Percentiles rank a stretch among this genome's conserved stretches.
phyloP scores from a whole-genome alignment of 2,888 invertebrate species.

The Cephus rjabovi region DNA sequence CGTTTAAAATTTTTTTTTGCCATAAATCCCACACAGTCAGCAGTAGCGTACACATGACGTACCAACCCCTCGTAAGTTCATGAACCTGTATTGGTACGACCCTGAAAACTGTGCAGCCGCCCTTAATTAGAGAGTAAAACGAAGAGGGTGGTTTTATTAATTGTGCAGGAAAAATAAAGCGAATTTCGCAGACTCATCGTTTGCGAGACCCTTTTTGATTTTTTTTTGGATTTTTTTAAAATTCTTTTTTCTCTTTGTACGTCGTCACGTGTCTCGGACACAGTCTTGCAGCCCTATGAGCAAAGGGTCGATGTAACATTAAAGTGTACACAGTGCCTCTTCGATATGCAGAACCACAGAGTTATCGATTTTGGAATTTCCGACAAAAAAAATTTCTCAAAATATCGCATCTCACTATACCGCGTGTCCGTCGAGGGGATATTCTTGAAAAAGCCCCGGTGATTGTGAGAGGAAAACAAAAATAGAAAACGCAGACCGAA shows the following conservation, averaged over 20 bases:
- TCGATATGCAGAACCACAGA: neutral
- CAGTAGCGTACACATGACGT: neutral
- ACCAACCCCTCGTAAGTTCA: neutral
- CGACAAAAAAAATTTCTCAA: neutral
- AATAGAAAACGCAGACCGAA: conserved; percentile 21
- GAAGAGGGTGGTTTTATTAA: neutral
- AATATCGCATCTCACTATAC: neutral
- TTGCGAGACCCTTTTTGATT: neutral
- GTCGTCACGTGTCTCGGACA: too few relatives aligned
- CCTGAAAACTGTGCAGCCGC: neutral
- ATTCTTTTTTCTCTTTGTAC: neutral
- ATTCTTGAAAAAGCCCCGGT: neutral
- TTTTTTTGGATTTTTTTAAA: neutral
- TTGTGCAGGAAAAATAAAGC: neutral
- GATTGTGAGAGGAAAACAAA: conserved; percentile 24
- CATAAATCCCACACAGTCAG: neutral
- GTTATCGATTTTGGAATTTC: neutral
- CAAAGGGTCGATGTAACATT: too few relatives aligned
- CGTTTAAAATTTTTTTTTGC: neutral
- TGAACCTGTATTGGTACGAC: neutral
- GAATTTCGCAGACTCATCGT: neutral
- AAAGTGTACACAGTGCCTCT: neutral
- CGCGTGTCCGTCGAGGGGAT: neutral
- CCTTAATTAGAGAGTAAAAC: neutral
- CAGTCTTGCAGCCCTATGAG: too few relatives aligned